Evolutionary conservation across 1,140 invertebrate species (phyloP), one percentile per base, ranked within the genome.

Genomic region (Branchinecta lynchi): DNA sequence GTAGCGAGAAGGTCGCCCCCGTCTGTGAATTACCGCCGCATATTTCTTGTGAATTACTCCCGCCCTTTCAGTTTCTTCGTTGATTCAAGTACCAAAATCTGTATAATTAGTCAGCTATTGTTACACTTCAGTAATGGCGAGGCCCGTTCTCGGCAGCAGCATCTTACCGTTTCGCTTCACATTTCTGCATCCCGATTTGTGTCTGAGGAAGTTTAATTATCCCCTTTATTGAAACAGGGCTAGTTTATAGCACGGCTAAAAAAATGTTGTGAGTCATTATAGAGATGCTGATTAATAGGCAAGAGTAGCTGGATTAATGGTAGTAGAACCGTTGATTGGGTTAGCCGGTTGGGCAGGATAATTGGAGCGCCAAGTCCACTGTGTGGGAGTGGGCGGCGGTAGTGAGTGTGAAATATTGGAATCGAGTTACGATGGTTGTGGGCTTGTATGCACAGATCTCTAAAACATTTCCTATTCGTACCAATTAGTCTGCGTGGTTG

Each of bases 101-200:
- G 12, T 60, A 60, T 60, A 60, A 60, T 60, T 60, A 60, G 12
- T 20, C 51, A 60, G 51, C 51, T 60, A 60, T 60, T 60, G 51
- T 60, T 60, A 60, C 51, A 60, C 51, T 60, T 60, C 51, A 60
- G 6, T 60, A 60, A 60, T 60, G 51, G 51, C 51, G 17, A 15
- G 17, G 12, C 51, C 12, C 12, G 17, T 2, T 20, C 12, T 60
- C 12, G 51, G 51, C 51, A 60, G 51, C 17, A 12, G 51, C 12
- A 60, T 60, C 51, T 60, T 60, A 60, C 51, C 51, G 51, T 60
- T 60, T 60, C 17, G 51, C 17, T 15, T 12, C 51, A 60, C 51
- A 60, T 60, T 60, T 60, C 17, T 60, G 17, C 51, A 60, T 60
- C 51, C 51, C 51, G 17, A 20, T 15, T 60, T 60, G 12, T 60